Base-by-base conservation (phyloP, 2,113 vertebrate species). In the Tamias sibiricus region DNA sequence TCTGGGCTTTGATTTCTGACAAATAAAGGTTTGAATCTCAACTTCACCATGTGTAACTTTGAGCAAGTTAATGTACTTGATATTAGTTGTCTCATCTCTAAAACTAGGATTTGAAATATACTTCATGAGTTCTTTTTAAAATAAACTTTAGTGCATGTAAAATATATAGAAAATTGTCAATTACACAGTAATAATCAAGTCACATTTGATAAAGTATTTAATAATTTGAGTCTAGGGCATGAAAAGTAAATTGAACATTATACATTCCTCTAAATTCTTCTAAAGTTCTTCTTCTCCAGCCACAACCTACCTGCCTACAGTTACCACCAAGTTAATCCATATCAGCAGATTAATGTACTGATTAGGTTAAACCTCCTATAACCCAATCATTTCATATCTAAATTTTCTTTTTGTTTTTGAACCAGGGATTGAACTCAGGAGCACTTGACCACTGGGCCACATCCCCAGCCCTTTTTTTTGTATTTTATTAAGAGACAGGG, bases 1-100 rank as follows among this genome's bases (percentile, higher is more conserved):
- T 44, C 44, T 64, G 52, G n/a, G 24, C 30, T 93, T 94, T 76
- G 37, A 35, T 64, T 85, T 69, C 40, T 72, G 12, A 40, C 2
- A 90, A 81, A 85, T 57, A 71, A 1, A 16, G 19, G 5, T 93
- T 87, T 95, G 47, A 72, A 71, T 95, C 35, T 88, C n/a, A 84
- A 13, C 26, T 74, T 87, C 22, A 69, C 1, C 20, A 54, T 40
- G 17, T 40, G 8, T 37, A 75, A 49, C 44, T 85, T 80, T 86
- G 2, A 86, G 3, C 4, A 90, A 37, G 44, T 54, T 77, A 89
- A 52, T 84, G 44, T 88, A 49, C 10, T 89, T 62, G 4, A 14
- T 64, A 24, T 93, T 77, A 28, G 22, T 94, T 79, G 91, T 68
- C 19, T 62, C 8, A 35, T 0, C 24, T 37, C 1, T 76, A 81